These are phyloP conservation scores for Coccyzus lansbergi DNA, from an alignment of 2,797 vertebrate genomes.

Conservation along the genomic window DNA sequence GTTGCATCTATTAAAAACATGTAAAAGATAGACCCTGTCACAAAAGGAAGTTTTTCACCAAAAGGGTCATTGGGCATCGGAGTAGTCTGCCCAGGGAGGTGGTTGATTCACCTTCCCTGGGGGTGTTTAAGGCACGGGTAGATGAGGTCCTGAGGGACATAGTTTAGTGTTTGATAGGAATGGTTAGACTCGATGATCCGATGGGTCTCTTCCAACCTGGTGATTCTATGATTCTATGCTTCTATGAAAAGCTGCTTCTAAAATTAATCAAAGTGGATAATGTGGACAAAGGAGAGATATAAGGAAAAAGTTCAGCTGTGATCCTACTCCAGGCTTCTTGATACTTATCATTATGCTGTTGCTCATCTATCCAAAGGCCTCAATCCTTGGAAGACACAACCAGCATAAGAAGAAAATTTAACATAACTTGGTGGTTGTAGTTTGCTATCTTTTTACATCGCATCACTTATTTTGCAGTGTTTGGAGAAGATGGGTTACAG, in stretches of 20 bases:
- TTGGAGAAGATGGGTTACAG: not conserved
- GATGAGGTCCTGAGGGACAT: no score
- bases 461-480: slow-evolving; percentile 5
- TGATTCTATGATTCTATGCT: no score
- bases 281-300: not conserved
- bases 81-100: no score
- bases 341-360: accelerated
- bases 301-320: not conserved
- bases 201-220: no score
- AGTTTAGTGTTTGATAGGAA: no score
- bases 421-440: not conserved
- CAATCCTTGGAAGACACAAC: not conserved
- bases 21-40: not conserved
- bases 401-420: not conserved
- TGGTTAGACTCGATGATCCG: no score
- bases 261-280: not conserved
- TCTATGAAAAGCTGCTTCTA: not conserved
- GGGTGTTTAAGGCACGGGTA: no score
- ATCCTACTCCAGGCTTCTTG: not conserved
- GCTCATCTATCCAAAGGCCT: not conserved
- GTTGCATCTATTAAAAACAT: not conserved
- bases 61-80: no score
- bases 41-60: no score
- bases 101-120: no score
- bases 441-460: not conserved